Evolutionary conservation across 2,888 invertebrate genomes (phyloP).

Genomic region (Rugalucina vietnamica): DNA sequence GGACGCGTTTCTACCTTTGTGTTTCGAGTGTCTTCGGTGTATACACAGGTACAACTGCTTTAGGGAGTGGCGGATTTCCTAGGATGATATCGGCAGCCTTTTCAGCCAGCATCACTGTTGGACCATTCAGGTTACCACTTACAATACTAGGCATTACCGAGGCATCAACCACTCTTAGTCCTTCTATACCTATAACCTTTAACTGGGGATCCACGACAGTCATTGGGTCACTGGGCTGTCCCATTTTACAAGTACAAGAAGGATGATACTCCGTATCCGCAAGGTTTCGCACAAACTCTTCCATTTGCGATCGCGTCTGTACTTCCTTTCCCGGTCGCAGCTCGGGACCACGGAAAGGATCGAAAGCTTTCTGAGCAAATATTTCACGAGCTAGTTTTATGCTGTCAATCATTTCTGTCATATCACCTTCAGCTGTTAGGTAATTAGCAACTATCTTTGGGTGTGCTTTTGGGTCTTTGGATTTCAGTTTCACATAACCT

Average conservation of each 20-base stretch:
- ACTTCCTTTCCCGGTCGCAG: conserved; percentile 75
- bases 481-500: conserved; percentile 91
- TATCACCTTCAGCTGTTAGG: conserved; percentile 88
- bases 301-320: conserved; percentile 82
- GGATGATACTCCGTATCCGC: conserved; percentile 90
- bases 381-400: conserved; percentile 81
- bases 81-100: conserved; percentile 85
- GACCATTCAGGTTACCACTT: conserved; percentile 89
- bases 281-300: conserved; percentile 81
- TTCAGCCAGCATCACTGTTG: conserved; percentile 85
- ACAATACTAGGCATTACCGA: conserved; percentile 91
- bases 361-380: conserved; percentile 82
- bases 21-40: conserved; percentile 63
- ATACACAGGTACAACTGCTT: conserved; percentile 81
- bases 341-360: conserved; percentile 79
- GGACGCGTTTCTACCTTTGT: conserved; percentile 60
- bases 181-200: conserved; percentile 85
- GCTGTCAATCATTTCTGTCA: conserved; percentile 82
- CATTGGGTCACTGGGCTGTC: conserved; percentile 84
- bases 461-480: conserved; percentile 90
- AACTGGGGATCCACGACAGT: conserved; percentile 89
- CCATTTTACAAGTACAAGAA: conserved; percentile 91
- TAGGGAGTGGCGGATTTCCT: conserved; percentile 81
- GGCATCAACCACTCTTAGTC: conserved; percentile 91
- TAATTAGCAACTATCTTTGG: conserved; percentile 97